A percentile compares a stretch with the other conserved stretches of the same genome.
Conservation (phyloP, 2,113 vertebrate genomes). For the Spizaetus ornatus region DNA sequence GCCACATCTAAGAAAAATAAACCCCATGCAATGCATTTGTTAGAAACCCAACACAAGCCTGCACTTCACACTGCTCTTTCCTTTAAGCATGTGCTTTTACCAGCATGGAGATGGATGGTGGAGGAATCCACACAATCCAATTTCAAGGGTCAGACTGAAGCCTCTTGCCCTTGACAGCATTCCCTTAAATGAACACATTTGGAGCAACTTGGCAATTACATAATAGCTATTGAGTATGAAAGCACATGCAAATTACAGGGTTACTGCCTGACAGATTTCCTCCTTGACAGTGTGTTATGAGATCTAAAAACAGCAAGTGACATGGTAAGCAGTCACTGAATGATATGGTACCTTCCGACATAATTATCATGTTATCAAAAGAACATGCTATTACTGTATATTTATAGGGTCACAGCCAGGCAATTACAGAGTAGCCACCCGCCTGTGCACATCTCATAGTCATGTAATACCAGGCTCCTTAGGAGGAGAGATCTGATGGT, state of each 20-base stretch:
- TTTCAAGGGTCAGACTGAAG: background rate
- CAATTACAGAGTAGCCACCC: slow-evolving; percentile 47
- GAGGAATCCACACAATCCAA: background rate
- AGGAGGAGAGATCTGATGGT: background rate
- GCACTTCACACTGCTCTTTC: background rate
- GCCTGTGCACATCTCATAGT: background rate
- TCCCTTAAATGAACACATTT: background rate
- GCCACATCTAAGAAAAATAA: background rate
- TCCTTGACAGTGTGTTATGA: background rate
- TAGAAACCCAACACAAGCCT: background rate
- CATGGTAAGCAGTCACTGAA: background rate
- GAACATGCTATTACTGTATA: slow-evolving; percentile 22
- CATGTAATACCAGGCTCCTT: background rate
- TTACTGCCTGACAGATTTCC: slow-evolving; percentile 1
- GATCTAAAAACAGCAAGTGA: slow-evolving; percentile 8
- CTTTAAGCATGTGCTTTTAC: background rate
- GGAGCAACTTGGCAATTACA: background rate
- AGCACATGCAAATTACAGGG: slow-evolving; percentile 43
- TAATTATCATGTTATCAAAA: background rate
- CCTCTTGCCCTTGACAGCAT: background rate
- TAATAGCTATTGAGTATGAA: background rate
- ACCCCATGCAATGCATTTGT: background rate
- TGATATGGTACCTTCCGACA: background rate
- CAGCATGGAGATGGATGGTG: background rate
- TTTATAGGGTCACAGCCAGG: slow-evolving; percentile 33